Evolutionary conservation across 37 sponge, comb jelly and placozoan genomes (phyloP), one percentile per base, ranked within the genome.

Genomic region (Diacarnus erythraeanus): DNA sequence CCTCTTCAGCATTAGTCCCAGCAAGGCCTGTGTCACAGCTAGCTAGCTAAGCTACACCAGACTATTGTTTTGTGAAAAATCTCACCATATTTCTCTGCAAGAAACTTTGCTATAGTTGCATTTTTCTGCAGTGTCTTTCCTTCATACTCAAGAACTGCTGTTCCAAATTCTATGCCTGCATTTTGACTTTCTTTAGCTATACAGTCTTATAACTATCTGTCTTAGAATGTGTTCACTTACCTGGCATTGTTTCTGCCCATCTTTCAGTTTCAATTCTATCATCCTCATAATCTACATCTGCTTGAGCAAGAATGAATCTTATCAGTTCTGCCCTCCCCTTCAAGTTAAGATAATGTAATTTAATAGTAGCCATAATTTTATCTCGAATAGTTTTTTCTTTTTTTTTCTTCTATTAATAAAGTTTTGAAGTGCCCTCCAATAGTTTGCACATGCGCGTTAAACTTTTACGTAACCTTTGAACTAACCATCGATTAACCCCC

Each of bases 321-420:
- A 71, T 77, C 8, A 88, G 40, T 38, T 88, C 89, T 42, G 78
- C 89, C n/a, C 86, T 64, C 42, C 78, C 84, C 31, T 65, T 39
- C 40, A 34, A 63, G 41, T 80, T 70, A 35, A 88, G 42, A 36
- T 84, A 88, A 12, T 63, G 58, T 26, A 88, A 39, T 38, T 77
- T 88, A 47, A 44, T 84, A 39, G 57, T 35, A 31, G 66, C 66
- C 61, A 60, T 60, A 17, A n/a, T n/a, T n/a, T n/a, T n/a, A n/a
- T n/a, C n/a, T n/a, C n/a, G n/a, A n/a, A n/a, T n/a, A n/a, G n/a
- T n/a, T n/a, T n/a, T n/a, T n/a, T n/a, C n/a, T n/a, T n/a, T n/a
- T n/a, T n/a, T n/a, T n/a, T n/a, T n/a, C n/a, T n/a, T n/a, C n/a
- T n/a, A n/a, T n/a, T n/a, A n/a, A n/a, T n/a, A n/a, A n/a, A n/a